Percentiles rank a stretch among this genome's conserved stretches.
phyloP scores from a whole-genome alignment of 2,888 invertebrate genomes.

The Elaeidobius kamerunicus region DNA sequence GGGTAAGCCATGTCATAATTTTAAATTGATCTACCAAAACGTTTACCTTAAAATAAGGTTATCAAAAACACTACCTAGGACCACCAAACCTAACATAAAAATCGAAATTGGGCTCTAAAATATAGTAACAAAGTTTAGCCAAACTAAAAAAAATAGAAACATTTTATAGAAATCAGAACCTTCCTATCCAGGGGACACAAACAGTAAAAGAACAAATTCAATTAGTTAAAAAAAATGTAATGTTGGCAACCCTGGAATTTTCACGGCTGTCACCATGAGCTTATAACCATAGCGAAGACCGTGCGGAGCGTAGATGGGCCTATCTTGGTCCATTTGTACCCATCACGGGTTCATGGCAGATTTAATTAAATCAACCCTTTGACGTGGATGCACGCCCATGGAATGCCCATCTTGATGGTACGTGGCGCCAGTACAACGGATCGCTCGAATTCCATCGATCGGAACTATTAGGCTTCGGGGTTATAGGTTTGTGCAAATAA shows the following conservation, averaged over 20 bases:
- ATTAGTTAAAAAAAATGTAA: not conserved
- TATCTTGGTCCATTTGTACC: conserved; percentile 26
- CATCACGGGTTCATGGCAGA: conserved; percentile 23
- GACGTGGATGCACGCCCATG: conserved; percentile 29
- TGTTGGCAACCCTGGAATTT: not conserved
- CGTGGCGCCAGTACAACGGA: conserved; percentile 27
- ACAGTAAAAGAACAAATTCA: no score
- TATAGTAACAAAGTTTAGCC: no score
- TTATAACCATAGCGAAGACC: no score
- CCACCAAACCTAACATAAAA: no score
- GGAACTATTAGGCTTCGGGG: not conserved
- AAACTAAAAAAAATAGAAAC: no score
- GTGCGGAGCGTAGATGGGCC: conserved; percentile 20
- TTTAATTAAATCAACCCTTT: conserved; percentile 32
- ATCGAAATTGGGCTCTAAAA: no score
- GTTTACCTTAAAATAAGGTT: no score
- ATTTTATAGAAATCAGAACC: no score
- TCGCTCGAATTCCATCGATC: conserved; percentile 18
- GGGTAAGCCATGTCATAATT: no score
- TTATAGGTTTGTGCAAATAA: not conserved
- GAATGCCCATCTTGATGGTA: conserved; percentile 27
- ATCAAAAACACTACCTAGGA: no score
- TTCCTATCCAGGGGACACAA: no score
- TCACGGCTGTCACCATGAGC: conserved; percentile 8
- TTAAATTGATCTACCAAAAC: no score